Evolutionary conservation across 2,797 vertebrate genomes (phyloP).

Genomic region (Darevskia mixta): DNA sequence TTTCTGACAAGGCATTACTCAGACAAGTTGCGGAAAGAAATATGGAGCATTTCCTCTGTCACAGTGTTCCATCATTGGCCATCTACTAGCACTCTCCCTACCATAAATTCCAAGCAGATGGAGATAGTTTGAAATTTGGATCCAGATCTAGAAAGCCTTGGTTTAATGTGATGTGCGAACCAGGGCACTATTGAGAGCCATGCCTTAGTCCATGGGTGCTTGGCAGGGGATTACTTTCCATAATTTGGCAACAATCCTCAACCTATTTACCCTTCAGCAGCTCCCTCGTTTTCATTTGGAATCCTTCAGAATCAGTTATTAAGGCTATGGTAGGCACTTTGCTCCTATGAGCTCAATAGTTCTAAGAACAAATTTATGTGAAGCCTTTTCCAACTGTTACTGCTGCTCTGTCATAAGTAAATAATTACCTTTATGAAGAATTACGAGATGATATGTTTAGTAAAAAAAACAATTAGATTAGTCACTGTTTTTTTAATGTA

Average conservation of each 20-base stretch:
- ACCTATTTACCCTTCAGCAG: background rate
- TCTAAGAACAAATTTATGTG: conserved; percentile 29
- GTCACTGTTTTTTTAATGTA: conserved; percentile 57
- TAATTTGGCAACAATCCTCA: background rate
- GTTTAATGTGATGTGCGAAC: too few relatives aligned
- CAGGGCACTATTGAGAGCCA: background rate
- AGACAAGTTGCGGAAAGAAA: background rate
- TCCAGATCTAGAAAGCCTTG: background rate
- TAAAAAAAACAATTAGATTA: conserved; percentile 69
- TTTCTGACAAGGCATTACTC: background rate
- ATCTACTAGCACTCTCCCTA: background rate
- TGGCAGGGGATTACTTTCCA: background rate
- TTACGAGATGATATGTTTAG: conserved; percentile 69
- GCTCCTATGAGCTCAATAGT: conserved; percentile 18
- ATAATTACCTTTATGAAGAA: conserved; percentile 58
- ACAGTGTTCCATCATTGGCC: background rate
- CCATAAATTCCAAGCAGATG: background rate
- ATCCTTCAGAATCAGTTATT: conserved; percentile 4
- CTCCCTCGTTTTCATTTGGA: background rate
- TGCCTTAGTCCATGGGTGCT: conserved; percentile 14
- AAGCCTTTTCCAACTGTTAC: conserved; percentile 32
- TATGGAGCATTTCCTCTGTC: background rate
- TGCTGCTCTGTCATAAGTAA: conserved; percentile 41
- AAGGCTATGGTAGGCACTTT: background rate
- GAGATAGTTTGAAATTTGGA: background rate